Percentiles rank a stretch among this genome's conserved stretches.
phyloP scores from a whole-genome alignment of 2,888 invertebrate genomes.

The Myathropa florea region DNA sequence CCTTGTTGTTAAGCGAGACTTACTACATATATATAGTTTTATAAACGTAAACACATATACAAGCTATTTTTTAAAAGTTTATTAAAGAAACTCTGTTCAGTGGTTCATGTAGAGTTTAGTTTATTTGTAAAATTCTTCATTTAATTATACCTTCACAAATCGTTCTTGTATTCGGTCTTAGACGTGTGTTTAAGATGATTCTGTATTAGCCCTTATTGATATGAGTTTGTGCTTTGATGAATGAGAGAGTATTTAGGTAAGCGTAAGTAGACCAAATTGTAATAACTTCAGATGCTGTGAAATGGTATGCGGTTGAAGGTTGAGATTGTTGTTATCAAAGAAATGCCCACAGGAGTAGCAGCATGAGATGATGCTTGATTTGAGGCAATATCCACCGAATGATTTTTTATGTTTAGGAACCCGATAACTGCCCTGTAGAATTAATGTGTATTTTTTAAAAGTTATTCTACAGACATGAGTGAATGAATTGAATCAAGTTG shows the following conservation, averaged over 20 bases:
- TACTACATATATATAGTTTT: slow-evolving; percentile 45
- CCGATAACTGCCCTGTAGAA: too few relatives aligned
- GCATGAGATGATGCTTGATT: too few relatives aligned
- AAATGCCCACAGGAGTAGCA: too few relatives aligned
- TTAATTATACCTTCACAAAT: neutral
- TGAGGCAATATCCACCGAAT: too few relatives aligned
- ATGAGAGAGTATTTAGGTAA: neutral
- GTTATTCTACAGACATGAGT: too few relatives aligned
- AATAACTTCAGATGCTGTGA: neutral
- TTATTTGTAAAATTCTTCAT: slow-evolving; percentile 1
- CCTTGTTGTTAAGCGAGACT: slow-evolving; percentile 63
- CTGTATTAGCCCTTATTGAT: neutral
- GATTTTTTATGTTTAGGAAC: too few relatives aligned
- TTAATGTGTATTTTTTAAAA: too few relatives aligned
- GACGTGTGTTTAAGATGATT: slow-evolving; percentile 5
- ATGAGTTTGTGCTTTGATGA: neutral
- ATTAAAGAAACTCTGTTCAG: slow-evolving; percentile 22
- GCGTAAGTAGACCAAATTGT: neutral
- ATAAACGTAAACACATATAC: slow-evolving; percentile 31
- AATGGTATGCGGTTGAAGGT: neutral
- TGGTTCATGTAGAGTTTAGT: slow-evolving; percentile 35
- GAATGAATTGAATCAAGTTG: too few relatives aligned
- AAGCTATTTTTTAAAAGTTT: slow-evolving; percentile 30
- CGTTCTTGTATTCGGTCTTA: slow-evolving; percentile 21
- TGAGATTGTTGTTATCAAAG: too few relatives aligned